Base-by-base conservation (phyloP, 2,797 vertebrate genomes). In the Lepus townsendii region DNA sequence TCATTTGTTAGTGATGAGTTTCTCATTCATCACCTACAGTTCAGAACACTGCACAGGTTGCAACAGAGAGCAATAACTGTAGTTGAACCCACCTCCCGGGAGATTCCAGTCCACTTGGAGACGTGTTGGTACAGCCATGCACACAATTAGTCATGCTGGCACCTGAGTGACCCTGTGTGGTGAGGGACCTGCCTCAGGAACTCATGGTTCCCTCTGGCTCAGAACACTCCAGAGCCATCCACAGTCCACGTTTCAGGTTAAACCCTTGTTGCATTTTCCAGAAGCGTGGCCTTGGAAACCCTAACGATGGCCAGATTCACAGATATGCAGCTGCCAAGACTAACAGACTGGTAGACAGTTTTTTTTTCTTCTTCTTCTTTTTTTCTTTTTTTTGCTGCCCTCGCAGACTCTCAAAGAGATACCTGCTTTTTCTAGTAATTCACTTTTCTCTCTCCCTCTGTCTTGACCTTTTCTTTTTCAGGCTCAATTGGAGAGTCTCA, bases 341-440 rank as follows among this genome's bases (percentile, higher is more conserved):
- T 91, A 97, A 90, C 65, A 95, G 80, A 86, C 76, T 93, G n/a
- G 88, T 92, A 94, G 94, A 92, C 90, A 75, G 90, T 92, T 47
- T 96, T 57, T 57, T 54, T 42, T 8, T 42, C 3, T 35, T 35
- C 5, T 54, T 95, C 89, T 73, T 60, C 6, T 42, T 42, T 6
- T 42, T 42, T 92, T 47, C 96, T 57, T 57, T 54, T 54, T 95
- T 91, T 73, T 60, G 69, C 60, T 87, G 79, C 62, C 73, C 91
- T 94, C 35, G 0, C 60, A 92, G 94, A 84, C 54, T 92, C 79
- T 71, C 79, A 92, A 83, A 92, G 85, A 96, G 88, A 93, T 79
- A 94, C 90, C 92, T 95, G 72, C 52, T 93, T 94, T 96, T 96
- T 93, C 91, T 73, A 94, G 69, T 92, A 87, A 93, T 71, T 96